Percentiles rank a stretch among this genome's conserved stretches.
Conservation (phyloP, 2,797 vertebrate species). For the Tokudaia tokunoshimensis region DNA sequence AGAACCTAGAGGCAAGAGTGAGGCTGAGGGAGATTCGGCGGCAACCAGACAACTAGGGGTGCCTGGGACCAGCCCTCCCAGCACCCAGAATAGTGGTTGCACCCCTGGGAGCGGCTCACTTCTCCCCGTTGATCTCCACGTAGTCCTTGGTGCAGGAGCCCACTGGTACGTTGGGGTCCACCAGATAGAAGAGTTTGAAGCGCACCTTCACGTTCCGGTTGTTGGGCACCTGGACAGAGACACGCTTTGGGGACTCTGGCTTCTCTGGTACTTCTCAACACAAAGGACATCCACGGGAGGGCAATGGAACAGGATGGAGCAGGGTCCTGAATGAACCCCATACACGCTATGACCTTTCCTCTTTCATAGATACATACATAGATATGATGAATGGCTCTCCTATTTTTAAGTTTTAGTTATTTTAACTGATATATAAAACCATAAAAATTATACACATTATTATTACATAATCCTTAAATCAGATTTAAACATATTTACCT, state of each 20-base stretch:
- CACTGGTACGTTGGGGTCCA: conserved; percentile 80
- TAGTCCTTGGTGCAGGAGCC: conserved; percentile 92
- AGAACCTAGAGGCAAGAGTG: conserved; percentile 88
- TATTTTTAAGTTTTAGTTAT: neutral
- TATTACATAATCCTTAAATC: neutral
- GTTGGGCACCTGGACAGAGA: conserved; percentile 89
- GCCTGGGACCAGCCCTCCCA: neutral
- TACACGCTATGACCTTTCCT: neutral
- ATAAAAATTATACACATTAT: neutral
- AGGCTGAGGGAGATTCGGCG: neutral
- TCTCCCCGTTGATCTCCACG: conserved; percentile 90
- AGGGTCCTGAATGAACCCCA: neutral
- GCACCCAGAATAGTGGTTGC: neutral
- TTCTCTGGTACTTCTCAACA: neutral
- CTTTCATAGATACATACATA: neutral
- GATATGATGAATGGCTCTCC: neutral
- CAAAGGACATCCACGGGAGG: neutral
- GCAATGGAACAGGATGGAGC: accelerated
- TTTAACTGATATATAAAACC: neutral
- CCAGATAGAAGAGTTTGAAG: conserved; percentile 93
- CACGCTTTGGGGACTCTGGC: accelerated
- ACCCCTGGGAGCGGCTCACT: conserved; percentile 85
- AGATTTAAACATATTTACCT: neutral
- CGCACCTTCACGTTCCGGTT: conserved; percentile 91
- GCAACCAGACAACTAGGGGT: accelerated